Conservation (phyloP, 2,113 vertebrate genomes). For the Rhinichthys klamathensis region DNA sequence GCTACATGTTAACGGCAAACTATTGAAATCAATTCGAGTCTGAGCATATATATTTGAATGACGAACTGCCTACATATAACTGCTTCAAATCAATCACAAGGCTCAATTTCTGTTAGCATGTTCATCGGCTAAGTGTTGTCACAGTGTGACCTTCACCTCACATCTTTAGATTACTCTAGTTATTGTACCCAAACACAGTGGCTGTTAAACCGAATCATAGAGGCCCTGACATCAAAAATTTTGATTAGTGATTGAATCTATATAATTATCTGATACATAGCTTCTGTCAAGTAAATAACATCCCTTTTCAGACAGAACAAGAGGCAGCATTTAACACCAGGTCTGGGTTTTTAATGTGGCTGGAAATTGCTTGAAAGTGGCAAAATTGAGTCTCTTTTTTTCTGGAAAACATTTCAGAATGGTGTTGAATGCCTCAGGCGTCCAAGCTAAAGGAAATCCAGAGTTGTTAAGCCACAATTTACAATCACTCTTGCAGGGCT, state of each 20-base stretch:
- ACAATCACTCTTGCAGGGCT: not conserved
- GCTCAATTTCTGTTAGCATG: not conserved
- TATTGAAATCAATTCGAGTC: not conserved
- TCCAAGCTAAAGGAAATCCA: conserved; percentile 3
- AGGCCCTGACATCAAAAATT: not conserved
- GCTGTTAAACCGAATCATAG: conserved; percentile 7
- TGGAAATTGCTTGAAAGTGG: not conserved
- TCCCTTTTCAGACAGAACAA: not conserved
- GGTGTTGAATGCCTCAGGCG: not conserved
- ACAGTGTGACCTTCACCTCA: not conserved
- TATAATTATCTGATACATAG: not conserved
- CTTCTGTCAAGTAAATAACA: conserved; percentile 24
- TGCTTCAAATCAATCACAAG: not conserved
- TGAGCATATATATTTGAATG: not conserved
- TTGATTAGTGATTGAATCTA: conserved; percentile 19
- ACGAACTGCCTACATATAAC: not conserved
- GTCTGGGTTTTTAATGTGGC: conserved; percentile 21
- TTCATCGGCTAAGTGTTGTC: not conserved
- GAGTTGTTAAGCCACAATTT: not conserved
- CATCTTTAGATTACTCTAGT: not conserved
- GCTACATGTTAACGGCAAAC: not conserved
- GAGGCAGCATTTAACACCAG: conserved; percentile 34
- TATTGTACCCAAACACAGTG: not conserved
- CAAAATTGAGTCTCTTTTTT: not conserved
- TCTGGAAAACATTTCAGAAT: not conserved